Evolutionary conservation across 2,113 vertebrate species (phyloP), one percentile per base, ranked within the genome.

Genomic region (Malurus elegans): DNA sequence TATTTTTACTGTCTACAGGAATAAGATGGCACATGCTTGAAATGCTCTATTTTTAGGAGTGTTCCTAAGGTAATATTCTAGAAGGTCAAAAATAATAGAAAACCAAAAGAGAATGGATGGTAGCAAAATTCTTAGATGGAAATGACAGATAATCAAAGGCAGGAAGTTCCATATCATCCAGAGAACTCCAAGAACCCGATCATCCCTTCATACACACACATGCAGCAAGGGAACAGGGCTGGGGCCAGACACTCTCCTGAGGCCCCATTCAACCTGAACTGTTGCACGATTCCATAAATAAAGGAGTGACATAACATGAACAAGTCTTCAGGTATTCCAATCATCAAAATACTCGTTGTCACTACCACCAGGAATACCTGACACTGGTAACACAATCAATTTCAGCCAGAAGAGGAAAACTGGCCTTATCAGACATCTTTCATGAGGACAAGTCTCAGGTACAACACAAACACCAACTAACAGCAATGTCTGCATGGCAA

Each of bases 401-500:
- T 3, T 8, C 76, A 67, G 58, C 6, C 28, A 94, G 73, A 70
- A 82, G 40, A 76, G 31, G 18, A 69, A 70, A 93, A 70, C 5
- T 58, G 47, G 31, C 42, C n/a, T 80, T 81, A 14, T 44, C n/a
- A 65, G 23, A 47, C 26, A 75, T 53, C n/a, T 79, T 23, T 3
- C 53, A 29, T 3, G 12, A 80, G 53, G 21, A 26, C 57, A 44
- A 69, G 15, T 19, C 57, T 56, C 11, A 45, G 16, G 36, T 25
- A 36, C 54, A 73, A 82, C 34, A 66, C 10, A 53, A 80, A 48
- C 6, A 67, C 4, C 29, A 71, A 8, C 21, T 12, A 25, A 25
- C 3, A 53, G 24, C 0, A 0, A 85, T n/a, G 10, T 34, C 26
- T 31, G 18, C 18, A 5, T 3, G 29, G 21, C 24, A 81, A 50